Evolutionary conservation across 2,797 vertebrate species (phyloP).

Genomic region (Macroramphosus scolopax): DNA sequence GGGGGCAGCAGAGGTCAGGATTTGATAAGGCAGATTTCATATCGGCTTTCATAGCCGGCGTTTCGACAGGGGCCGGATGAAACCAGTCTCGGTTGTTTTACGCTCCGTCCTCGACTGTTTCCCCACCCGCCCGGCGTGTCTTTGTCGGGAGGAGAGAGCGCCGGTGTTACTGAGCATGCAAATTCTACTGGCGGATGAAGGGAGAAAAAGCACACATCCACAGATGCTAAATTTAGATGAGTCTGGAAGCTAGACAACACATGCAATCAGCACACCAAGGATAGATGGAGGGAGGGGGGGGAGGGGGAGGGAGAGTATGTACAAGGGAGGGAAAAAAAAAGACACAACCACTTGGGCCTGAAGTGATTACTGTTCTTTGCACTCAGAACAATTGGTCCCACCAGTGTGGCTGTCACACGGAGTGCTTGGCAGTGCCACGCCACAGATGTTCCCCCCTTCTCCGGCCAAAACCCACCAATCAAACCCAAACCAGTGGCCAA

Average conservation of each 20-base stretch:
- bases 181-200: slow-evolving; percentile 47
- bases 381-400: slow-evolving; percentile 73
- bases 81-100: slow-evolving; percentile 67
- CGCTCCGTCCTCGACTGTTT: slow-evolving; percentile 42
- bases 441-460: slow-evolving; percentile 75
- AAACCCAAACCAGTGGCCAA: slow-evolving; percentile 70
- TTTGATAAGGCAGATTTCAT: slow-evolving; percentile 68
- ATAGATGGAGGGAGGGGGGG: slow-evolving; percentile 35
- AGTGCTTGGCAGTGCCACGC: slow-evolving; percentile 69
- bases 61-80: slow-evolving; percentile 67
- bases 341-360: slow-evolving; percentile 65
- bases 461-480: slow-evolving; percentile 74
- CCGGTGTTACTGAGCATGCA: slow-evolving; percentile 23
- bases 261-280: slow-evolving; percentile 60
- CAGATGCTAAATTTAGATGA: slow-evolving; percentile 74
- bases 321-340: slow-evolving; percentile 20
- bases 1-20: slow-evolving; percentile 77
- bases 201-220: slow-evolving; percentile 49
- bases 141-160: slow-evolving; percentile 20
- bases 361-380: slow-evolving; percentile 77
- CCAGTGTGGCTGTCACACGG: slow-evolving; percentile 67
- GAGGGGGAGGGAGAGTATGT: slow-evolving; percentile 26
- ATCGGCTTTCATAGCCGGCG: slow-evolving; percentile 63
- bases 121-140: slow-evolving; percentile 15
- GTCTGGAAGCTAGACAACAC: slow-evolving; percentile 66